Percentiles rank a stretch among this genome's conserved stretches.
phyloP scores from a whole-genome alignment of 2,888 invertebrate genomes.

The Ectemnius cavifrons region DNA sequence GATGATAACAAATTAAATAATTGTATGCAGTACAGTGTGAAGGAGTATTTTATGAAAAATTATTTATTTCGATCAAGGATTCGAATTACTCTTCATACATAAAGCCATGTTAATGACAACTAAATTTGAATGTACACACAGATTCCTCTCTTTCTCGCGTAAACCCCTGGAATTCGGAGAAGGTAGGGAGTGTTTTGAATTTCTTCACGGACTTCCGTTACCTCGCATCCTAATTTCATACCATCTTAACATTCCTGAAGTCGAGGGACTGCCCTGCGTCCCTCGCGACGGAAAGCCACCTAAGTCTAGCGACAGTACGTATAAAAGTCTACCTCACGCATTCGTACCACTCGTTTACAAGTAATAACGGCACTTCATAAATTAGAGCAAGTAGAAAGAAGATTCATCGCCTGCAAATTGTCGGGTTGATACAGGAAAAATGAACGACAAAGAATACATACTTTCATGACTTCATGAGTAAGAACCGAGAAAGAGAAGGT shows the following conservation, averaged over 20 bases:
- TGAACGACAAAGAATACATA: no score
- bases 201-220: no score
- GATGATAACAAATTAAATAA: no score
- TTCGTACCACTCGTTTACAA: conserved; percentile 45
- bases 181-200: no score
- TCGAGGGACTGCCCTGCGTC: conserved; percentile 26
- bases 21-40: not conserved
- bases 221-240: no score
- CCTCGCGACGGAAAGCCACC: conserved; percentile 32
- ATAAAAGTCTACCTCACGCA: conserved; percentile 62
- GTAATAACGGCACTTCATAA: conserved; percentile 49
- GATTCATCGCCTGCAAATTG: conserved; percentile 2
- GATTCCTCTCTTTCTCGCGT: conserved; percentile 4
- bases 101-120: conserved; percentile 47
- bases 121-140: conserved; percentile 40
- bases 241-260: conserved; percentile 15
- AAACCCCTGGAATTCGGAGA: not conserved
- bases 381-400: conserved; percentile 44
- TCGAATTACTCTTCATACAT: conserved; percentile 47
- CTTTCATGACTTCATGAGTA: no score
- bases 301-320: conserved; percentile 59
- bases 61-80: conserved; percentile 64
- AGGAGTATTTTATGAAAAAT: conserved; percentile 63
- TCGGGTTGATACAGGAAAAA: no score
- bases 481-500: no score